A percentile compares a stretch with the other conserved stretches of the same genome.
Conservation (phyloP, 2,888 invertebrate species). For the Ferdinandea cuprea region DNA sequence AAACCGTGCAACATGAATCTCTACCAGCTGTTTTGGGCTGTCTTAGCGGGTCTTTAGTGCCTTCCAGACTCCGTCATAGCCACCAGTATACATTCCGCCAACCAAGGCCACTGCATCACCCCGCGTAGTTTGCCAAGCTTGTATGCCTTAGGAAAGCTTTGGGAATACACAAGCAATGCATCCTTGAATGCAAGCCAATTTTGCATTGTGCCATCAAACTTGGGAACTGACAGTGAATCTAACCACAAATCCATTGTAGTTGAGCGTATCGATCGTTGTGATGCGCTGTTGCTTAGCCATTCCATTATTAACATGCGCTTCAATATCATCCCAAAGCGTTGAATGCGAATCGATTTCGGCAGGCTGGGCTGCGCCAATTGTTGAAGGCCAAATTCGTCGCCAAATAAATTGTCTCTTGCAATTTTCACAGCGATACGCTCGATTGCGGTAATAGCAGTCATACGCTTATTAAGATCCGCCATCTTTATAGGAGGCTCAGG, state of each 20-base stretch:
- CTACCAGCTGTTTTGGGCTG: slow-evolving; percentile 45
- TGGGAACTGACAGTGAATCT: slow-evolving; percentile 41
- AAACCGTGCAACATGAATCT: slow-evolving; percentile 52
- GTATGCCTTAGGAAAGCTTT: slow-evolving; percentile 42
- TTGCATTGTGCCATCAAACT: slow-evolving; percentile 39
- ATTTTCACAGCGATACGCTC: slow-evolving; percentile 10
- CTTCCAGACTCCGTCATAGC: slow-evolving; percentile 41
- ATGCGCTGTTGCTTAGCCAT: slow-evolving; percentile 40
- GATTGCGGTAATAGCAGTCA: slow-evolving; percentile 12
- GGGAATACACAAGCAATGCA: slow-evolving; percentile 31
- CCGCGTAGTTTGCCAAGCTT: slow-evolving; percentile 50
- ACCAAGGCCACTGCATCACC: slow-evolving; percentile 38
- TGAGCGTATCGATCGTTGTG: too few species aligned
- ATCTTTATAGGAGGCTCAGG: slow-evolving; percentile 1
- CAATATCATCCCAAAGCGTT: slow-evolving; percentile 25
- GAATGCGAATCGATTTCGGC: slow-evolving; percentile 21
- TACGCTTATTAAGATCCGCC: slow-evolving; percentile 18
- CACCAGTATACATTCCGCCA: slow-evolving; percentile 29
- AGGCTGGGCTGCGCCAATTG: slow-evolving; percentile 2
- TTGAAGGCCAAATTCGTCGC: slow-evolving; percentile 33
- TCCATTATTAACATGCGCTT: slow-evolving; percentile 1
- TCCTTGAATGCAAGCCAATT: slow-evolving; percentile 47
- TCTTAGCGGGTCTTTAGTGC: slow-evolving; percentile 42
- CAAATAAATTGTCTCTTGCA: background rate
- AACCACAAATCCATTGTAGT: slow-evolving; percentile 21